phyloP scores from a whole-genome alignment of 1,140 invertebrate genomes.

The Diachasma alloeum region DNA sequence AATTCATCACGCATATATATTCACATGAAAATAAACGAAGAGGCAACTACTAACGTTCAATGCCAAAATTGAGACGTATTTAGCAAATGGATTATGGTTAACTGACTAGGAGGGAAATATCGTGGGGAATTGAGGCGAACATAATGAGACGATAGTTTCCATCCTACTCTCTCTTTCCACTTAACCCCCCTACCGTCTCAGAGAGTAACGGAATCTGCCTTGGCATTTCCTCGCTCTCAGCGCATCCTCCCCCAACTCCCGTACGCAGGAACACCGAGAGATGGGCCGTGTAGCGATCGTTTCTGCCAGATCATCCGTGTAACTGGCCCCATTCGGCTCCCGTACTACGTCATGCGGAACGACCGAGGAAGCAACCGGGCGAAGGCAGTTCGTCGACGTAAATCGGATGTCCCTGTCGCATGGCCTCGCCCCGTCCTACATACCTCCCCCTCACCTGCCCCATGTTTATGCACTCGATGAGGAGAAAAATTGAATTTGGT shows the following conservation, averaged over 20 bases:
- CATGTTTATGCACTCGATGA: neutral
- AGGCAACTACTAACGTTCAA: neutral
- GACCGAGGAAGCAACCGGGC: constrained; percentile 12
- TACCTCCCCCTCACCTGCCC: neutral
- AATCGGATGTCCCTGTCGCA: constrained; percentile 30
- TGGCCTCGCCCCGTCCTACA: neutral
- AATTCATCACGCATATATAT: neutral
- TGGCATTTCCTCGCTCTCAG: constrained; percentile 25
- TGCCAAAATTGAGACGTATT: neutral
- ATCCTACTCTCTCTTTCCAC: neutral
- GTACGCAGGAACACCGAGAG: neutral
- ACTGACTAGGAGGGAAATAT: constrained; percentile 15
- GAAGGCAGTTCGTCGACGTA: neutral
- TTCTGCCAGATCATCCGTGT: constrained; percentile 39
- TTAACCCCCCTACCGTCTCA: neutral
- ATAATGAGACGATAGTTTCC: constrained; percentile 37
- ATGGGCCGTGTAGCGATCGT: constrained; percentile 31
- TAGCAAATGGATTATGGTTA: constrained; percentile 15
- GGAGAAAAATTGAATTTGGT: neutral
- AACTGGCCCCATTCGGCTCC: constrained; percentile 36
- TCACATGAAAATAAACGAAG: too few relatives aligned
- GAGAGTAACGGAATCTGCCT: constrained; percentile 28
- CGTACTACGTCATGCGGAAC: constrained; percentile 20
- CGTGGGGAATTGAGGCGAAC: constrained; percentile 26
- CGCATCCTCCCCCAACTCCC: neutral